Percentiles rank a stretch among this genome's conserved stretches.
Evolutionary conservation across 2,888 invertebrate genomes (phyloP).

Genomic region (Pandemis heparana): DNA sequence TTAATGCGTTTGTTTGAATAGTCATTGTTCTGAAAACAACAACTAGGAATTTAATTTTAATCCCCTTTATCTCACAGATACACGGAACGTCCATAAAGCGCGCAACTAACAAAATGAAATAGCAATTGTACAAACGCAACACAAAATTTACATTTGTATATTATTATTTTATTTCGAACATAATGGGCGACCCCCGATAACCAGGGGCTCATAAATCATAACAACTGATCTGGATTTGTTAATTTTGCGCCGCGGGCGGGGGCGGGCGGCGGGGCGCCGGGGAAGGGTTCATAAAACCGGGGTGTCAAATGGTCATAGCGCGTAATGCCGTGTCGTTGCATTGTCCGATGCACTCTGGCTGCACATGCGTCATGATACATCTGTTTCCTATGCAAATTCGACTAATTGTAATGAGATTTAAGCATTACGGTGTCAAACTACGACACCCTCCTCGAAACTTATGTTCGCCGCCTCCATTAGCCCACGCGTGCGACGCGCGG

Average conservation of each 20-base stretch:
- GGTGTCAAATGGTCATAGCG: slow-evolving; percentile 52
- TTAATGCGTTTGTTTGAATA: slow-evolving; percentile 33
- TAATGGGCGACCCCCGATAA: slow-evolving; percentile 65
- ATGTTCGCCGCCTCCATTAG: slow-evolving; percentile 58
- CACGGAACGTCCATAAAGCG: slow-evolving; percentile 39
- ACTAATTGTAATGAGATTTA: slow-evolving; percentile 82
- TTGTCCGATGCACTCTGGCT: slow-evolving; percentile 62
- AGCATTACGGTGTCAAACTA: slow-evolving; percentile 53
- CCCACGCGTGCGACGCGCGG: slow-evolving; percentile 47
- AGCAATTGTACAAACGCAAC: slow-evolving; percentile 48
- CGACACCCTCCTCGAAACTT: slow-evolving; percentile 49
- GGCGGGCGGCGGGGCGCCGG: slow-evolving; percentile 57
- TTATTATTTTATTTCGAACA: slow-evolving; percentile 67
- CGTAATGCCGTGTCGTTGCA: slow-evolving; percentile 54
- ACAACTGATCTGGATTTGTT: slow-evolving; percentile 76
- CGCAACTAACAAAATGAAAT: slow-evolving; percentile 45
- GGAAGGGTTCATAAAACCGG: slow-evolving; percentile 59
- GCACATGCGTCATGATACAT: slow-evolving; percentile 77
- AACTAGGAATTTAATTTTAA: slow-evolving; percentile 42
- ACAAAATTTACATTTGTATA: slow-evolving; percentile 69
- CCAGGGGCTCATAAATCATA: slow-evolving; percentile 76
- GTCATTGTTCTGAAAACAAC: slow-evolving; percentile 39
- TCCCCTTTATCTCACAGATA: slow-evolving; percentile 39
- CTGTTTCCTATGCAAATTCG: slow-evolving; percentile 76
- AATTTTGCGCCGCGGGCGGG: slow-evolving; percentile 62